These are phyloP conservation scores for Drosophila takahashii DNA, from an alignment of 1,140 invertebrate species.

Conservation along the genomic window DNA sequence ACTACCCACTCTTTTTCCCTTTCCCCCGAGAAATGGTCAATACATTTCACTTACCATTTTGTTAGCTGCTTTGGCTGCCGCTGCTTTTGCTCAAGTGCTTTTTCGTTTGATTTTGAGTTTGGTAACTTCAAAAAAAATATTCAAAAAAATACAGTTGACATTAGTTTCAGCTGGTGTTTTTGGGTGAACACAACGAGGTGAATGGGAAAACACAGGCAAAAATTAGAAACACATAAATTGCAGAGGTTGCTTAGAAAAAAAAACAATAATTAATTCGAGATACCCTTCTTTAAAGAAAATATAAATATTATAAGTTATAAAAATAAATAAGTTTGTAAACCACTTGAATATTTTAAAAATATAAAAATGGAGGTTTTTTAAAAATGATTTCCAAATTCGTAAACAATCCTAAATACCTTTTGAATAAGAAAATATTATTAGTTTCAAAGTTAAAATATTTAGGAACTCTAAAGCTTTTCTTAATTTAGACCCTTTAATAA, in stretches of 20 bases:
- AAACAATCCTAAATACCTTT: no score
- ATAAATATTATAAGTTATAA: no score
- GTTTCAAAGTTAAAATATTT: no score
- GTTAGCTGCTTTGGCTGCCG: slow-evolving; percentile 7
- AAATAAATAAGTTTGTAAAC: no score
- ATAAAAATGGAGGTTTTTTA: no score
- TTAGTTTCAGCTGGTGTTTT: slow-evolving; percentile 3
- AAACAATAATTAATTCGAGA: no score
- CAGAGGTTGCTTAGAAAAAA: neutral
- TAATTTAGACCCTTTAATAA: no score
- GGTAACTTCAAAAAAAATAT: slow-evolving; percentile 8
- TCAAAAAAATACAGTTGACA: slow-evolving; percentile 1
- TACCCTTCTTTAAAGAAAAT: no score
- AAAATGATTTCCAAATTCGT: no score
- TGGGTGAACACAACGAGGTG: neutral
- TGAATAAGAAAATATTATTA: no score
- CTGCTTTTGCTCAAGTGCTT: slow-evolving; percentile 9
- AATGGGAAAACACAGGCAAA: neutral
- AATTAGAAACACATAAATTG: neutral
- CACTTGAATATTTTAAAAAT: no score
- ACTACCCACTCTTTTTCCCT: neutral
- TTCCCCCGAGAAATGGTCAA: neutral
- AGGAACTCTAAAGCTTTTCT: no score
- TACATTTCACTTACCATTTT: slow-evolving; percentile 64
- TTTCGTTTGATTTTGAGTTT: slow-evolving; percentile 10